Base-by-base conservation (phyloP, 2,797 vertebrate species). In the Squalus acanthias region DNA sequence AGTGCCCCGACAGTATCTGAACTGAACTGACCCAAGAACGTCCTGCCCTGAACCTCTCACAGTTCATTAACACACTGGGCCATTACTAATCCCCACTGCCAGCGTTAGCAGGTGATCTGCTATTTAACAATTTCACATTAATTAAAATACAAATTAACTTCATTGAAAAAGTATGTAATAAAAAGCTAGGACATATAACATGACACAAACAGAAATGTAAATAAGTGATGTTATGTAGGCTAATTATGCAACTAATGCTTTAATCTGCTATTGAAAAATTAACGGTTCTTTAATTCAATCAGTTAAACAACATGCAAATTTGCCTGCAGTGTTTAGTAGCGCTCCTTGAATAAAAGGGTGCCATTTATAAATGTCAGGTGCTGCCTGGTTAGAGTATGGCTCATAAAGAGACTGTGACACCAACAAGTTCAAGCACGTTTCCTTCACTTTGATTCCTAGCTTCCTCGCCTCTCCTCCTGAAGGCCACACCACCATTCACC, bases 161-260 rank as follows among this genome's bases (percentile, higher is more conserved):
- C 60, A 92, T 33, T 92, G 33, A n/a, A 63, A 33, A 46, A 24
- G 8, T 6, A 17, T 65, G 60, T 65, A 33, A 91, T 29, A 60
- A 53, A 91, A 29, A 33, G 29, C 1, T 3, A 20, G 57, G 15
- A 53, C 50, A 88, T 88, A 88, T 22, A 57, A 63, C 60, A n/a
- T 65, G 60, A 60, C 60, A 20, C 89, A 65, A 92, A n/a, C 89
- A 92, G 89, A 92, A 92, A 92, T 92, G 89, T 65, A 92, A 92
- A 92, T 92, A 65, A 39, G 13, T 92, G 89, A 65, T 65, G 50
- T 29, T 10, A 29, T 8, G 15, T 92, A 2, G 60, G 20, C 7
- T 92, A 92, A 92, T 92, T 92, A 92, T 63, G 13, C 89, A 2
- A 15, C 89, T 92, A 92, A 92, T 92, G 60, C 60, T 92, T 65